Evolutionary conservation across 2,888 invertebrate species (phyloP), one percentile per base, ranked within the genome.

Genomic region (Abrostola triplasia): DNA sequence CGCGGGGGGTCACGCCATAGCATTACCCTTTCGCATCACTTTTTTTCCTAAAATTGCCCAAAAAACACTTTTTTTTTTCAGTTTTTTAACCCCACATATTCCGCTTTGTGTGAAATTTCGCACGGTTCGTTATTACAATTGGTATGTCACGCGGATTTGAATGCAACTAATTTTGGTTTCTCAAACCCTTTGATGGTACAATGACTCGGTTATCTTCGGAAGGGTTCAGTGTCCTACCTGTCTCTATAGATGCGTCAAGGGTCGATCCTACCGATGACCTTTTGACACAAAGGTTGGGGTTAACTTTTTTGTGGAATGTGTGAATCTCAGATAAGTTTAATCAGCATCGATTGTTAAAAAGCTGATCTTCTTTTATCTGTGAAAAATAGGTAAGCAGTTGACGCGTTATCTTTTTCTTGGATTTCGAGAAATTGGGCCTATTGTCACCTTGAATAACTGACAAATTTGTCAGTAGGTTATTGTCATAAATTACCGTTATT

Each of bases 131-230:
- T 92, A 86, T 79, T 76, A 84, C 83, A 85, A 85, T 83, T 77
- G 77, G 81, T 82, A 79, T 90, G 91, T 89, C 89, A 88, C 75
- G 79, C 77, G 75, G 81, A 90, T 93, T 91, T 93, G 91, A 94
- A 94, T 94, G 91, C 81, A 77, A 79, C 90, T 94, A 93, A 94
- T 94, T 94, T 94, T 77, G 90, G 87, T 89, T 90, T 88, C 62
- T 61, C 51, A 76, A 88, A 89, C 91, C 90, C 90, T 92, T 90
- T 90, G 76, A 76, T 63, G 44, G 83, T 81, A 89, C 88, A 90
- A 88, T 88, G 73, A 84, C 77, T 82, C 78, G 78, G 76, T 79
- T 90, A 90, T 92, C 92, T 91, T 68, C 76, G 71, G 67, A 81
- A 84, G 87, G 87, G 86, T 83, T 79, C 56, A 50, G 72, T 88